Percentiles rank a stretch among this genome's conserved stretches.
Conservation (phyloP, 1,140 invertebrate species). For the Calliopsis andreniformis region DNA sequence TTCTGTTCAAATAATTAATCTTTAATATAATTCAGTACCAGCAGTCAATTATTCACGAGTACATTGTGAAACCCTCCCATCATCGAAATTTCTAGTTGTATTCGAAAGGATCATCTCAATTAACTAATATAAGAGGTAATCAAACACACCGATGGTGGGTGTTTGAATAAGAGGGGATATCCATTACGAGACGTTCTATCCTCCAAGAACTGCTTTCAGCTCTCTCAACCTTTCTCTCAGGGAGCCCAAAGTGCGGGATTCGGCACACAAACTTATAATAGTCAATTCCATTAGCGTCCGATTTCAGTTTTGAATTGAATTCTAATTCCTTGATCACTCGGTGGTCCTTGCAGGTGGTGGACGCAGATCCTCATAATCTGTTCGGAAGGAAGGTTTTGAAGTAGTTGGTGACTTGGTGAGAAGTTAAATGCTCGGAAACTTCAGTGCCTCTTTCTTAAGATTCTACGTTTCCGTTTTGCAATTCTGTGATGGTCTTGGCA, state of each 20-base stretch:
- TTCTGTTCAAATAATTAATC: no score
- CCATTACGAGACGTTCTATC: constrained; percentile 1
- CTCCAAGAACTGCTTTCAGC: neutral
- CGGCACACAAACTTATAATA: constrained; percentile 36
- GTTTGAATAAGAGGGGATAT: constrained; percentile 12
- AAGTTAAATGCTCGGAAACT: constrained; percentile 57
- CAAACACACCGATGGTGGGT: constrained; percentile 3
- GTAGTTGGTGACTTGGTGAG: constrained; percentile 35
- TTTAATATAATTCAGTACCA: no score
- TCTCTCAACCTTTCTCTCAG: neutral
- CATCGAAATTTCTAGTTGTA: neutral
- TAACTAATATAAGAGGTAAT: neutral
- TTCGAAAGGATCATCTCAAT: neutral
- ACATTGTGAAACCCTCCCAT: no score
- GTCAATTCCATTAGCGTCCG: constrained; percentile 38
- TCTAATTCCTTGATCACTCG: neutral
- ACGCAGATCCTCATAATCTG: constrained; percentile 35
- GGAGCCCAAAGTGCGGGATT: neutral
- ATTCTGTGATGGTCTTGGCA: constrained; percentile 47
- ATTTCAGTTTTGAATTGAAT: constrained; percentile 22
- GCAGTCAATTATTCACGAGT: no score
- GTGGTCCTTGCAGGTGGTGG: neutral
- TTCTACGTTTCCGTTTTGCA: constrained; percentile 26
- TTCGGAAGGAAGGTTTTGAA: constrained; percentile 9
- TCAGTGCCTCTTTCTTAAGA: constrained; percentile 19